Base-by-base conservation (phyloP, 1,140 invertebrate genomes). In the Drosophila miranda region DNA sequence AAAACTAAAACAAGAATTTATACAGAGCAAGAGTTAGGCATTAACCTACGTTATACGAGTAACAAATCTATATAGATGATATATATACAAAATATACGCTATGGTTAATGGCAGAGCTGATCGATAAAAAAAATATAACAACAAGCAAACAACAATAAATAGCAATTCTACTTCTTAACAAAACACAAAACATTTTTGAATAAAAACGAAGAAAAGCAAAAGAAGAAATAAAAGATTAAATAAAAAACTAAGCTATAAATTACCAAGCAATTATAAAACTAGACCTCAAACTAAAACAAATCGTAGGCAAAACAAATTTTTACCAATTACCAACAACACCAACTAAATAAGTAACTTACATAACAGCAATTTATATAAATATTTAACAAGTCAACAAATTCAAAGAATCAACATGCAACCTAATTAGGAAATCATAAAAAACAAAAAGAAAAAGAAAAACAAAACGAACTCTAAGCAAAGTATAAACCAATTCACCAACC, bases 21-120 rank as follows among this genome's bases (percentile, higher is more conserved):
- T 83, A 83, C 80, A 83, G 84, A 84, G 71, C 80, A 83, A 83
- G 75, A 58, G 69, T 54, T 79, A 84, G 79, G 49, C 71, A 78
- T 83, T 79, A 84, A 79, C 62, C 55, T 73, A 83, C 62, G 64
- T 58, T 62, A 69, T 74, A 38, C 34, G 11, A 38, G 34, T 38
- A 72, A 67, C 55, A 74, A 72, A 72, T 72, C 38, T 72, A 72
- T 72, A 68, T 72, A 72, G 51, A 67, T 30, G 42, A 70, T 61
- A 52, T 44, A 55, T 55, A 46, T 46, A 74, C 64, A 72, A 72
- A 72, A 63, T 68, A 55, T 68, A 67, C 48, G 64, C 64, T 68
- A 68, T 68, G 62, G 41, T 68, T 68, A 68, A 68, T 67, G 49
- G 67, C 49, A 43, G 67, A 55, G 67, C 64, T 68, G 64, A 68